A percentile compares a stretch with the other conserved stretches of the same genome.
Conservation (phyloP, 2,888 invertebrate genomes). For the Macaria liturata region DNA sequence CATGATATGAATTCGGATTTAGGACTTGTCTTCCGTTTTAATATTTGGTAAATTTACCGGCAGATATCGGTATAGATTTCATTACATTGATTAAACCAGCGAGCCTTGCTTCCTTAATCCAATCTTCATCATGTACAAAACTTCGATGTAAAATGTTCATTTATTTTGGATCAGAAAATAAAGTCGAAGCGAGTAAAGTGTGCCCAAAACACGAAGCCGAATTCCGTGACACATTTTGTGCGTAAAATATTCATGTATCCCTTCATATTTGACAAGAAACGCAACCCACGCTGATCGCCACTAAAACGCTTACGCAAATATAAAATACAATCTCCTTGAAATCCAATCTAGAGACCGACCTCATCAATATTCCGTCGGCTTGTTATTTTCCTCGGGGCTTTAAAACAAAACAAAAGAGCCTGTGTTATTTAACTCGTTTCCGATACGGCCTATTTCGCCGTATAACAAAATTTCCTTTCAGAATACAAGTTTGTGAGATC, state of each 20-base stretch:
- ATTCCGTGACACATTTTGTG: slow-evolving; percentile 4
- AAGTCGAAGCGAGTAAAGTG: background rate
- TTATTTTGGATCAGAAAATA: background rate
- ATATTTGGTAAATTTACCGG: slow-evolving; percentile 47
- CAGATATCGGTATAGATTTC: slow-evolving; percentile 30
- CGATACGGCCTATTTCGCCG: slow-evolving; percentile 75
- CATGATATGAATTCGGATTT: slow-evolving; percentile 62
- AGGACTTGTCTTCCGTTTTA: slow-evolving; percentile 51
- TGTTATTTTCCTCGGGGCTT: slow-evolving; percentile 69
- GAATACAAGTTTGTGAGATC: slow-evolving; percentile 57
- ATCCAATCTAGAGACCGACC: slow-evolving; percentile 52
- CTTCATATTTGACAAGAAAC: slow-evolving; percentile 37
- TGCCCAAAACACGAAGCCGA: background rate
- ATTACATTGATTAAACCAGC: slow-evolving; percentile 23
- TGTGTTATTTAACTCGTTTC: slow-evolving; percentile 80
- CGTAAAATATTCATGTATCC: slow-evolving; percentile 26
- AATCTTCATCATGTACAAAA: slow-evolving; percentile 9
- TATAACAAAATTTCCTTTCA: slow-evolving; percentile 72
- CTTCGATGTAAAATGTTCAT: slow-evolving; percentile 5
- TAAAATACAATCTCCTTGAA: slow-evolving; percentile 51
- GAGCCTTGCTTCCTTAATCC: background rate
- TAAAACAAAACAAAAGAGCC: slow-evolving; percentile 72
- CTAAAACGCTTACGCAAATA: slow-evolving; percentile 51
- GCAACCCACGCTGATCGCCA: slow-evolving; percentile 41
- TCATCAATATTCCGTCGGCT: slow-evolving; percentile 73